Evolutionary conservation across 2,113 vertebrate species (phyloP).

Genomic region (Cephalopterus ornatus): DNA sequence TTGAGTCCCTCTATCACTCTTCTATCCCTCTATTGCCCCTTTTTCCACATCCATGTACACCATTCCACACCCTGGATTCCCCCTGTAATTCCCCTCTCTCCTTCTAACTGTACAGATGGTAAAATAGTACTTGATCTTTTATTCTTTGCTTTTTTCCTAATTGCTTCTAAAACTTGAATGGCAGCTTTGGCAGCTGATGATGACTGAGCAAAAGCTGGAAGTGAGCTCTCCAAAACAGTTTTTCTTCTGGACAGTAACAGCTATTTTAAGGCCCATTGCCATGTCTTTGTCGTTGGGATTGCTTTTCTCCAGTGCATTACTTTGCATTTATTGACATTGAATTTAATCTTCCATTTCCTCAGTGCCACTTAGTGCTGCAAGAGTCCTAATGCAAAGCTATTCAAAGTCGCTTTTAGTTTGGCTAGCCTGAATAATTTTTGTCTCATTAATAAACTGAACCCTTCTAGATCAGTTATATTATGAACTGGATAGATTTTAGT

Average conservation of each 20-base stretch:
- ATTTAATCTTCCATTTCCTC: constrained; percentile 53
- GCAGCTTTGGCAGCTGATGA: neutral
- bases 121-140: neutral
- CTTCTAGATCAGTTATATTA: neutral
- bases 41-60: neutral
- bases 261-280: constrained; percentile 16
- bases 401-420: neutral
- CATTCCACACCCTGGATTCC: neutral
- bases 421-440: constrained; percentile 28
- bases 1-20: neutral
- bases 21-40: neutral
- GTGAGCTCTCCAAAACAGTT: neutral
- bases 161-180: neutral
- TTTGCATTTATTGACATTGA: constrained; percentile 60
- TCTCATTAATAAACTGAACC: constrained; percentile 16
- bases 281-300: neutral
- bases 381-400: neutral
- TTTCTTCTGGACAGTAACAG: neutral
- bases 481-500: neutral
- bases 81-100: neutral
- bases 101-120: neutral
- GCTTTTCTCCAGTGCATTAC: constrained; percentile 32
- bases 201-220: neutral
- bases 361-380: neutral
- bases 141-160: neutral